Evolutionary conservation across 2,888 invertebrate genomes (phyloP).

Genomic region (Yponomeuta sedellus): DNA sequence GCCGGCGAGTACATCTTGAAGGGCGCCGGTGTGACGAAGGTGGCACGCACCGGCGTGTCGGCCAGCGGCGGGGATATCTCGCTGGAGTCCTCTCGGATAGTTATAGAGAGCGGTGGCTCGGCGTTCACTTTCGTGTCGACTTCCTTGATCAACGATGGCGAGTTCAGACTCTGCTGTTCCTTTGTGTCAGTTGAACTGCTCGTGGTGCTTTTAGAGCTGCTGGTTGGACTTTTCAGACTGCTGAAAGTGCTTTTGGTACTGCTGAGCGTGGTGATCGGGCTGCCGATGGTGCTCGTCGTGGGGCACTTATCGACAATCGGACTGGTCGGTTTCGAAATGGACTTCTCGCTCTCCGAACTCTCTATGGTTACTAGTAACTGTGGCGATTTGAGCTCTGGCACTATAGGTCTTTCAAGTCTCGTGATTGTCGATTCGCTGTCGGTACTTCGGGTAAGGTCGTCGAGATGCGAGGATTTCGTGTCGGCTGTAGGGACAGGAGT

Average conservation of each 20-base stretch:
- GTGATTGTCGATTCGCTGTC: conserved; percentile 19
- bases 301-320: not conserved
- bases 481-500: too few species aligned
- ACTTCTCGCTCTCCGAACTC: conserved; percentile 35
- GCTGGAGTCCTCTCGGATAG: conserved; percentile 21
- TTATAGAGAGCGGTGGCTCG: too few species aligned
- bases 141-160: conserved; percentile 1
- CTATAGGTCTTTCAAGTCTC: conserved; percentile 19
- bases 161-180: not conserved
- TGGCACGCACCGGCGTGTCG: conserved; percentile 35
- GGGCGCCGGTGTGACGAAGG: conserved; percentile 25
- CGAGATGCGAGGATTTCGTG: not conserved
- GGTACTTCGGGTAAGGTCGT: conserved; percentile 13
- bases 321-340: conserved; percentile 18
- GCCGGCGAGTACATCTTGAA: conserved; percentile 49
- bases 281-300: not conserved
- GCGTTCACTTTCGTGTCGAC: not conserved
- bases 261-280: not conserved
- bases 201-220: not conserved
- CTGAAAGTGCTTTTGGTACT: not conserved
- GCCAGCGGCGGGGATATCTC: conserved; percentile 51
- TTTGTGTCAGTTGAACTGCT: not conserved
- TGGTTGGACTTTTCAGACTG: not conserved
- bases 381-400: conserved; percentile 30
- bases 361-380: conserved; percentile 33